Evolutionary conservation across 2,888 invertebrate species (phyloP), one percentile per base, ranked within the genome.

Genomic region (Tinea trinotella): DNA sequence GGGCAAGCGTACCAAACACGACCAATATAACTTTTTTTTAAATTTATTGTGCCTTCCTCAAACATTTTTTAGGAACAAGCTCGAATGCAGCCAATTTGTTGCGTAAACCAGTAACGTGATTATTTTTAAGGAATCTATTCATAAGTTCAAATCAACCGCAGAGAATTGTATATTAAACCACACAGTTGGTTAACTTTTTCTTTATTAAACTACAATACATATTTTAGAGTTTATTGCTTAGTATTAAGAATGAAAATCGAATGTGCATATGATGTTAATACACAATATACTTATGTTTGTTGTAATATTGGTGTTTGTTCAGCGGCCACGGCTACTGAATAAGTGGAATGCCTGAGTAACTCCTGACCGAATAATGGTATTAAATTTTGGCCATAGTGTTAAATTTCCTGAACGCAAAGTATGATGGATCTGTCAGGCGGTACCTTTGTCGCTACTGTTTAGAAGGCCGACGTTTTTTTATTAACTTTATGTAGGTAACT

Each of bases 341-440:
- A 46, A 46, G 64, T 59, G 62, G 65, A 71, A 65, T 67, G 66
- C 66, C 64, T 65, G 60, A 59, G 63, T 65, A 62, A 64, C 67
- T 69, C 69, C 64, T 65, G 61, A 59, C 64, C 70, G 69, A 73
- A 80, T 76, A 82, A 80, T 75, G 63, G 78, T 65, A 75, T 76
- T 69, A 78, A 70, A 70, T 71, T 67, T 52, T 70, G 72, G 68
- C 67, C 71, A 78, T 76, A 73, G 83, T 79, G 80, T 83, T 83
- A 76, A 79, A 80, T 84, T 82, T 83, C 84, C 64, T 70, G 69
- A 66, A 77, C 73, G 67, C 66, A 64, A 64, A 71, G 69, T 71
- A 78, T 83, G 84, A 83, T 80, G 67, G 71, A 83, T 84, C 71
- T 74, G 76, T 70, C 71, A 74, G 77, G 74, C 58, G 57, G 68